phyloP scores from a whole-genome alignment of 2,113 vertebrate species.

The Tachuris rubrigastra region DNA sequence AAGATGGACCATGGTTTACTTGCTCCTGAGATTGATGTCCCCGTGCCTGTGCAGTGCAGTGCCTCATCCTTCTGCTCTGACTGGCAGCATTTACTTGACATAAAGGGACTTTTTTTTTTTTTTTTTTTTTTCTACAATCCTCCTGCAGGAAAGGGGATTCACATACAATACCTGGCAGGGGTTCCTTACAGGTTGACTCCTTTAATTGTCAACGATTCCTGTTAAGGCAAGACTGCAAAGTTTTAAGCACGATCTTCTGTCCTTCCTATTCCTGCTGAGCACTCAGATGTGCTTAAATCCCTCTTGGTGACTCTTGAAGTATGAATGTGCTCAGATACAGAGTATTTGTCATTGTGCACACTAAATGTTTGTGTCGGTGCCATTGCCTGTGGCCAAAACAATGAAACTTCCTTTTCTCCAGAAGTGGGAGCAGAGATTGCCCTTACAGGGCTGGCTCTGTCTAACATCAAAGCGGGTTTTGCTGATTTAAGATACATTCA shows the following conservation, averaged over 20 bases:
- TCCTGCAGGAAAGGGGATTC: not conserved
- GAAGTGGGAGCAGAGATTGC: not conserved
- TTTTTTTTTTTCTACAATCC: not conserved
- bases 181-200: not conserved
- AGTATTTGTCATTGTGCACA: not conserved
- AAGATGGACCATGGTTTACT: rapidly evolving
- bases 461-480: not conserved
- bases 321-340: not conserved
- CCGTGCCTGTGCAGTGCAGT: not conserved
- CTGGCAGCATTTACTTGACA: not conserved
- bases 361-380: not conserved
- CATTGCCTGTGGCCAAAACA: constrained; percentile 13
- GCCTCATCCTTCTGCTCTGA: not conserved
- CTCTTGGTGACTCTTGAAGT: not conserved
- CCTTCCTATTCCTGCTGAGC: not conserved
- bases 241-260: not conserved
- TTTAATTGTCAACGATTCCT: not conserved
- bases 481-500: not conserved
- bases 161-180: not conserved
- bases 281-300: not conserved
- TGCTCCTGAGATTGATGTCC: not conserved
- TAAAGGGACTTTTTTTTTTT: rapidly evolving
- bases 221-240: not conserved
- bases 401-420: not conserved
- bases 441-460: not conserved